These are phyloP conservation scores for Triplophysa siluroides DNA, from an alignment of 2,113 vertebrate genomes.

Conservation along the genomic window DNA sequence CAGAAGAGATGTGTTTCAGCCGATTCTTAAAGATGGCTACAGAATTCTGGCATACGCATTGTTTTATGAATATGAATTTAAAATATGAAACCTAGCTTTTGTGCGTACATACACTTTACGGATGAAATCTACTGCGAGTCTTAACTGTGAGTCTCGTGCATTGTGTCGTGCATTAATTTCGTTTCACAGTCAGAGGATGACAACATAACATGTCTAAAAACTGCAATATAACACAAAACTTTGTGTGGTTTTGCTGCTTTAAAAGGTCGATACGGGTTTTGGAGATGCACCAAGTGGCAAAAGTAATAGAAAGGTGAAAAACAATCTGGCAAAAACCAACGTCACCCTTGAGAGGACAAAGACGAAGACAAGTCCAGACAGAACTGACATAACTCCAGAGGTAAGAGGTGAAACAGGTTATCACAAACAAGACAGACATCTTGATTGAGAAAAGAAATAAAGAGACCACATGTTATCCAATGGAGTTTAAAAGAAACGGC, in stretches of 20 bases:
- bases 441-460: conserved; percentile 13
- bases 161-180: too few relatives aligned
- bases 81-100: too few relatives aligned
- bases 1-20: too few relatives aligned
- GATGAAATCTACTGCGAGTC: too few relatives aligned
- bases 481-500: background rate
- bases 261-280: conserved; percentile 17
- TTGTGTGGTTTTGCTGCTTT: background rate
- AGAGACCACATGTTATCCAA: background rate
- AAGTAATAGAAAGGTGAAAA: conserved; percentile 26
- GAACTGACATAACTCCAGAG: background rate
- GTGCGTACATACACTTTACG: too few relatives aligned
- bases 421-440: conserved; percentile 23
- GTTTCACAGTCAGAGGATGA: too few relatives aligned
- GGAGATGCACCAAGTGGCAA: background rate
- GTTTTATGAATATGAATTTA: too few relatives aligned
- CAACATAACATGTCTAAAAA: background rate
- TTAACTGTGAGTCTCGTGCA: too few relatives aligned
- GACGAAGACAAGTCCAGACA: conserved; percentile 51
- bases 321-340: conserved; percentile 29
- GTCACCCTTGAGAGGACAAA: conserved; percentile 33
- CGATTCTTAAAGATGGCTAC: too few relatives aligned
- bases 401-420: background rate
- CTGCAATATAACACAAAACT: background rate
- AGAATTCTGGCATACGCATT: too few relatives aligned